phyloP scores from a whole-genome alignment of 2,797 vertebrate genomes.

The Arctocebus calabarensis region DNA sequence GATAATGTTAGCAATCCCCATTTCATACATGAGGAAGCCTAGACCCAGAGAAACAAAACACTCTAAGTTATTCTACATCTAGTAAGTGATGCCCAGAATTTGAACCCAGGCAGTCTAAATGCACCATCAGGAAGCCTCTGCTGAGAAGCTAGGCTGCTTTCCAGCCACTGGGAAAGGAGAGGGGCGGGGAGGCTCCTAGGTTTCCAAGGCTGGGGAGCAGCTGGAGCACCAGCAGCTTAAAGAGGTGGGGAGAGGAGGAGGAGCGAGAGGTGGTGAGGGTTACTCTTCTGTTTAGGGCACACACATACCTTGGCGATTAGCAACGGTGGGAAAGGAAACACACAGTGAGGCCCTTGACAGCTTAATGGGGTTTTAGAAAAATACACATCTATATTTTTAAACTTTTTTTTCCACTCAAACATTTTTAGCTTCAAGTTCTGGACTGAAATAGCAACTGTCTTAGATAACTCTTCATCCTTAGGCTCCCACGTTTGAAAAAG shows the following conservation, averaged over 20 bases:
- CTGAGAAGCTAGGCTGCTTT: not conserved
- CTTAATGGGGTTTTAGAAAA: constrained; percentile 83
- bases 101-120: not conserved
- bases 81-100: not conserved
- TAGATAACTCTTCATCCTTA: constrained; percentile 84
- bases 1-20: not conserved
- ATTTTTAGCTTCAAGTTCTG: constrained; percentile 87
- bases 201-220: not conserved
- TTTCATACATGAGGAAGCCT: not conserved
- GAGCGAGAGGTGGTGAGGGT: not conserved
- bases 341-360: constrained; percentile 66
- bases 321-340: constrained; percentile 72
- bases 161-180: not conserved
- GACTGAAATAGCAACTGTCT: constrained; percentile 86
- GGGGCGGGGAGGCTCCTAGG: not conserved
- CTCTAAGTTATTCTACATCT: not conserved
- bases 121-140: not conserved
- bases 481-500: constrained; percentile 72
- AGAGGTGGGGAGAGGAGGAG: not conserved
- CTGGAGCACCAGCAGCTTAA: not conserved
- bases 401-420: constrained; percentile 82
- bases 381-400: constrained; percentile 81
- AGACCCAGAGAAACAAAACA: not conserved
- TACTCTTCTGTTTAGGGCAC: not conserved
- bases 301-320: constrained; percentile 76